Conservation (phyloP, 2,888 invertebrate genomes). For the Romanomermis culicivorax region DNA sequence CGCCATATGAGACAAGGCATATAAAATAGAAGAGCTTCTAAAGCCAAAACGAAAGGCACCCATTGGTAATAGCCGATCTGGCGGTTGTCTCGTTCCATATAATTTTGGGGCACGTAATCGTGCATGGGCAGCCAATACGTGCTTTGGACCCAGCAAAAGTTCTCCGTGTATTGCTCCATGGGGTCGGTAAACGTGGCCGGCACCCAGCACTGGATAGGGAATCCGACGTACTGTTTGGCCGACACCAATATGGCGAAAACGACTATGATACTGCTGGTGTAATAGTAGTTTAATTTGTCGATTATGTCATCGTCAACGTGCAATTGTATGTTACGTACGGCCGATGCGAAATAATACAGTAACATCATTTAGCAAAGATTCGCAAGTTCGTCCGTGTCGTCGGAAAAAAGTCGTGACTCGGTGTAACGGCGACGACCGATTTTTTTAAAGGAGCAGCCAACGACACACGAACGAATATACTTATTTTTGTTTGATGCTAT, state of each 20-base stretch:
- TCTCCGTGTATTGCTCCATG: conserved; percentile 26
- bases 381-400: no score
- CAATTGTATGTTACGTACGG: conserved; percentile 3
- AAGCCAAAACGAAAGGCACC: no score
- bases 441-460: no score
- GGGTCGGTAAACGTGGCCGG: conserved; percentile 27
- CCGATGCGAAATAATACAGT: conserved; percentile 8
- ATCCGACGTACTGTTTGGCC: conserved; percentile 9
- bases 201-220: conserved; percentile 23
- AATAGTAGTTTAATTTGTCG: conserved; percentile 27
- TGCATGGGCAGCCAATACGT: conserved; percentile 27
- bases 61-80: no score
- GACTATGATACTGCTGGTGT: conserved; percentile 27
- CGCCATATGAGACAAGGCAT: conserved; percentile 29
- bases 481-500: no score
- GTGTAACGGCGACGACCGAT: no score
- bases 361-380: no score
- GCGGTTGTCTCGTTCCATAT: conserved; percentile 23
- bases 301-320: conserved; percentile 9
- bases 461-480: no score
- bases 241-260: conserved; percentile 9
- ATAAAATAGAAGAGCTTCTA: conserved; percentile 27
- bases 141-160: conserved; percentile 29
- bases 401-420: no score
- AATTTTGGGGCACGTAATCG: conserved; percentile 27